Conservation (phyloP, 2,888 invertebrate genomes). For the Pelosia muscerda region DNA sequence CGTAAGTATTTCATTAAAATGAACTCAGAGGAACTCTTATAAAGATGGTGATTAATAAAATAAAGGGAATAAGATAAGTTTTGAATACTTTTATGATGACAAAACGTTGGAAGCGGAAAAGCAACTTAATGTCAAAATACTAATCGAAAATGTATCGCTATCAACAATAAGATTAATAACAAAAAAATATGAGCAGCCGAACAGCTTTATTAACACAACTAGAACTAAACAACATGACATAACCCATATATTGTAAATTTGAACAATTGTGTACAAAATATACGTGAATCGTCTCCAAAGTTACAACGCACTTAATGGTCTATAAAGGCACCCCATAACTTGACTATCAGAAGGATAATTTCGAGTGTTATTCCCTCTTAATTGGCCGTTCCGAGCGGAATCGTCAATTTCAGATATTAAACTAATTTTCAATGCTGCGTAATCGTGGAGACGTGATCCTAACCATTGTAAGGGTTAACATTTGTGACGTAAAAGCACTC, state of each 20-base stretch:
- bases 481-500: slow-evolving; percentile 50
- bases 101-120: neutral
- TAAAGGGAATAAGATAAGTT: too few relatives aligned
- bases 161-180: slow-evolving; percentile 46
- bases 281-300: slow-evolving; percentile 63
- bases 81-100: neutral
- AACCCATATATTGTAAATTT: slow-evolving; percentile 55
- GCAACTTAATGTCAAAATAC: slow-evolving; percentile 24
- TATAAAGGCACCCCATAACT: slow-evolving; percentile 85
- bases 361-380: slow-evolving; percentile 84
- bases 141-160: slow-evolving; percentile 26
- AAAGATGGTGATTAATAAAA: too few relatives aligned
- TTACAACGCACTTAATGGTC: slow-evolving; percentile 75
- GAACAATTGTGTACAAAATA: slow-evolving; percentile 62
- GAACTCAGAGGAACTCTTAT: neutral
- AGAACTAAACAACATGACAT: slow-evolving; percentile 38
- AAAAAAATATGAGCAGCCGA: slow-evolving; percentile 44
- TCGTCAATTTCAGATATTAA: slow-evolving; percentile 86
- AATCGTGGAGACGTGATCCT: slow-evolving; percentile 78
- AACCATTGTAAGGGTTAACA: slow-evolving; percentile 63
- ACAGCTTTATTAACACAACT: slow-evolving; percentile 39
- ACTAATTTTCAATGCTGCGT: slow-evolving; percentile 85
- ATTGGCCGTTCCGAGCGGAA: slow-evolving; percentile 85
- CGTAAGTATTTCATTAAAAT: neutral
- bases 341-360: slow-evolving; percentile 81